These are phyloP conservation scores for Antitype chi DNA, from an alignment of 2,888 invertebrate species.

Conservation along the genomic window DNA sequence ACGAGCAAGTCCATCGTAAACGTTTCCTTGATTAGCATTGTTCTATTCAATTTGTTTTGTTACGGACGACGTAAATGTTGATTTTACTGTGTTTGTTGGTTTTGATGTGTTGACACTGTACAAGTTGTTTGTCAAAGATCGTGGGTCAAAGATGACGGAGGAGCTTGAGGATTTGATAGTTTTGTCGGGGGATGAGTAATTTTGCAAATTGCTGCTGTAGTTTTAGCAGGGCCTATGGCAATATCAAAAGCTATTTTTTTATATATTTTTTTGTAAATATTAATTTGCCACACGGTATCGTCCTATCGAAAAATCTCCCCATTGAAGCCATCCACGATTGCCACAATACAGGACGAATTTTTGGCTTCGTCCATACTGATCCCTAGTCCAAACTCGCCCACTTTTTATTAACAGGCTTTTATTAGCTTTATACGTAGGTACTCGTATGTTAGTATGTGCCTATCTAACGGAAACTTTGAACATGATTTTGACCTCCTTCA, in stretches of 20 bases:
- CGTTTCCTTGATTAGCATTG: slow-evolving; percentile 76
- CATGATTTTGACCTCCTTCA: too few species aligned
- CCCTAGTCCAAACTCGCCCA: too few species aligned
- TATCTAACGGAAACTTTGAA: too few species aligned
- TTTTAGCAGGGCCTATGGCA: not conserved
- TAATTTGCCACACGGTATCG: not conserved
- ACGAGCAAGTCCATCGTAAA: slow-evolving; percentile 70
- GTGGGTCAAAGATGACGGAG: not conserved
- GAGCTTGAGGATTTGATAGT: slow-evolving; percentile 3
- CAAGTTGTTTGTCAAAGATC: slow-evolving; percentile 19
- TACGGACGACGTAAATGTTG: slow-evolving; percentile 44
- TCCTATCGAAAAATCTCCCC: not conserved
- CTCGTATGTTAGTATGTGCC: too few species aligned
- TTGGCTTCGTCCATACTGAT: too few species aligned
- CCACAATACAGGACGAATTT: too few species aligned
- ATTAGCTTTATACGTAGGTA: too few species aligned
- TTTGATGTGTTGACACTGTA: slow-evolving; percentile 13
- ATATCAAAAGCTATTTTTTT: not conserved
- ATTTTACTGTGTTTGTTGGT: slow-evolving; percentile 43
- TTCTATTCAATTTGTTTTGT: slow-evolving; percentile 66
- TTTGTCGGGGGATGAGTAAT: not conserved
- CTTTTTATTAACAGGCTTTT: too few species aligned
- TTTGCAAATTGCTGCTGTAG: not conserved
- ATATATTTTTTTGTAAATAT: not conserved
- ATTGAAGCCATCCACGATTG: not conserved